phyloP scores from a whole-genome alignment of 2,888 invertebrate genomes.

The Limnephilus lunatus region DNA sequence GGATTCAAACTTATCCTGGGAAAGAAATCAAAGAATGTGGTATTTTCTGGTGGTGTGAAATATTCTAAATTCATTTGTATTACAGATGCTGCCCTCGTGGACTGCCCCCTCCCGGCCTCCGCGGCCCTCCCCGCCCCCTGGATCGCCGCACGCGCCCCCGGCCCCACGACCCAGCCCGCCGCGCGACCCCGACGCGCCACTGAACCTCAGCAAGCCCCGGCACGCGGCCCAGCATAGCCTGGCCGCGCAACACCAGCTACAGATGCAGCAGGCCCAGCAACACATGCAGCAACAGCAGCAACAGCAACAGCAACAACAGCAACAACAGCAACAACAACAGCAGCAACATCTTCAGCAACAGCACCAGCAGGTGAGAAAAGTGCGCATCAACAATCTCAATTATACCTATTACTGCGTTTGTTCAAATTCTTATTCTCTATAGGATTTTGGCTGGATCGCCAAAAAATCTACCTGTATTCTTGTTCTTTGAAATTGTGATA shows the following conservation, averaged over 20 bases:
- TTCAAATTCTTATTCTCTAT: background rate
- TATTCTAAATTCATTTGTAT: background rate
- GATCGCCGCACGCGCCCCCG: conserved; percentile 66
- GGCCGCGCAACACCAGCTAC: conserved; percentile 74
- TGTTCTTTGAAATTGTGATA: no score
- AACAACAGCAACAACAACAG: conserved; percentile 69
- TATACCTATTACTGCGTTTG: background rate
- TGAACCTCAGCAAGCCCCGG: conserved; percentile 91
- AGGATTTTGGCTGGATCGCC: background rate
- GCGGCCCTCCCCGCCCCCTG: conserved; percentile 63
- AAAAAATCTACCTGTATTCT: no score
- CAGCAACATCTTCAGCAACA: conserved; percentile 69
- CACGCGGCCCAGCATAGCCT: conserved; percentile 73
- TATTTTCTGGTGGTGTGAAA: background rate
- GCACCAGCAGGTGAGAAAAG: conserved; percentile 53
- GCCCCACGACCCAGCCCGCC: conserved; percentile 70
- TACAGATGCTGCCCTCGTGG: conserved; percentile 62
- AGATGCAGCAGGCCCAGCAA: conserved; percentile 70
- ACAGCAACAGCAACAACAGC: conserved; percentile 69
- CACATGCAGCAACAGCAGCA: conserved; percentile 72
- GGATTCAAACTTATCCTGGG: no score
- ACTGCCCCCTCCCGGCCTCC: conserved; percentile 38
- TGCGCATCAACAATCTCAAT: background rate
- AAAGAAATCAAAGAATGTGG: no score
- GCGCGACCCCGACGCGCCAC: conserved; percentile 87